These are phyloP conservation scores for Leptinotarsa haldemani DNA, from an alignment of 2,888 invertebrate genomes.

Conservation along the genomic window DNA sequence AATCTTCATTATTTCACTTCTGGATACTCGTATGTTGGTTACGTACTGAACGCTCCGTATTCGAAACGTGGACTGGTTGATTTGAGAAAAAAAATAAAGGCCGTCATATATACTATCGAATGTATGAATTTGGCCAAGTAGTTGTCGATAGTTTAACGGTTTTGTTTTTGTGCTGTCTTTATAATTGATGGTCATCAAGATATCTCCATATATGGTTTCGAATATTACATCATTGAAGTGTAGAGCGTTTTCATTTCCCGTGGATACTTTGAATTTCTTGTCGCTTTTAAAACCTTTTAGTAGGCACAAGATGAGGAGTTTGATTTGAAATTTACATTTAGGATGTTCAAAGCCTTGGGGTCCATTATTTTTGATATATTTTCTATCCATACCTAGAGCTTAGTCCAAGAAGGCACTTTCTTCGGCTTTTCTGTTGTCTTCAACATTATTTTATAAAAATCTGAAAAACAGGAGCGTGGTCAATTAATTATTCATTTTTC, in stretches of 20 bases:
- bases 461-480: no score
- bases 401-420: background rate
- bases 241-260: background rate
- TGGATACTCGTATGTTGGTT: slow-evolving; percentile 8
- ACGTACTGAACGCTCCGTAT: background rate
- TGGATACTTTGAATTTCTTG: slow-evolving; percentile 9
- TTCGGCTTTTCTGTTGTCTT: no score
- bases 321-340: background rate
- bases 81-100: background rate
- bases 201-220: background rate
- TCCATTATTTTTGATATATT: background rate
- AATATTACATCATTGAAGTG: slow-evolving; percentile 1
- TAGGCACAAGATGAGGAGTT: background rate
- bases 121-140: background rate
- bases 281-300: slow-evolving; percentile 2
- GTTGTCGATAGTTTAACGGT: slow-evolving; percentile 1
- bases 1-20: slow-evolving; percentile 8
- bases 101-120: background rate
- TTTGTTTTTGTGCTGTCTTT: background rate
- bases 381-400: background rate
- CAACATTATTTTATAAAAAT: no score
- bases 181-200: background rate
- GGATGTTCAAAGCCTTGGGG: background rate
- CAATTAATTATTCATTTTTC: background rate
- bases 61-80: slow-evolving; percentile 4